Evolutionary conservation across 2,113 vertebrate species (phyloP).

Genomic region (Limnothrissa miodon): DNA sequence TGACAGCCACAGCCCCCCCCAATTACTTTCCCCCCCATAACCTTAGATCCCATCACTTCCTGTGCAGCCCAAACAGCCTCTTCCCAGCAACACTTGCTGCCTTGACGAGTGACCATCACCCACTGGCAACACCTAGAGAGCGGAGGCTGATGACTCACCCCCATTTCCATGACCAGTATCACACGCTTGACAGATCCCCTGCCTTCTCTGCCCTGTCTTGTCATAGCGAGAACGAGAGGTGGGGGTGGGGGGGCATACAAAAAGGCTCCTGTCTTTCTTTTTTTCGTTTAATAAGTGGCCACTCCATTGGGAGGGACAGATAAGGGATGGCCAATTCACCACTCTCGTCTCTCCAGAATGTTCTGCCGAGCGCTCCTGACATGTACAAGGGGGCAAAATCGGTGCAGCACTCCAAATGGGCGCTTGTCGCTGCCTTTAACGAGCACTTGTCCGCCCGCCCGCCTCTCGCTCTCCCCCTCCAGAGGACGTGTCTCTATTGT

Average conservation of each 20-base stretch:
- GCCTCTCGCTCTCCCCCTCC: background rate
- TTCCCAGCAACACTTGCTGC: background rate
- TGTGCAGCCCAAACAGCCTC: too few relatives aligned
- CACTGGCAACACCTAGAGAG: background rate
- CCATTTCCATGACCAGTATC: background rate
- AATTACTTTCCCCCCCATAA: background rate
- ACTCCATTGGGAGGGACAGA: background rate
- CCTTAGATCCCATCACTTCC: background rate
- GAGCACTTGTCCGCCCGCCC: background rate
- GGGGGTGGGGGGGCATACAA: background rate
- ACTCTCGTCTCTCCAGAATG: background rate
- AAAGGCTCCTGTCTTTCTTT: background rate
- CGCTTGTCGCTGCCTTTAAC: background rate
- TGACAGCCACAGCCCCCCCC: slow-evolving; percentile 9
- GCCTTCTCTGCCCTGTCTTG: background rate
- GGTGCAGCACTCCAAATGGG: background rate
- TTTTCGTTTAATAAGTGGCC: background rate
- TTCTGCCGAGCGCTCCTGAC: background rate
- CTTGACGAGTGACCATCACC: background rate
- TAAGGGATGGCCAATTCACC: background rate
- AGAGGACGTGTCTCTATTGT: background rate
- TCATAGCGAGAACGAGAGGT: background rate
- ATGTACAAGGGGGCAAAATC: background rate
- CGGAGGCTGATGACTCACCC: background rate
- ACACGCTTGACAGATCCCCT: background rate